A percentile compares a stretch with the other conserved stretches of the same genome.
Conservation (phyloP, 2,888 invertebrate species). For the Odontothrips loti region DNA sequence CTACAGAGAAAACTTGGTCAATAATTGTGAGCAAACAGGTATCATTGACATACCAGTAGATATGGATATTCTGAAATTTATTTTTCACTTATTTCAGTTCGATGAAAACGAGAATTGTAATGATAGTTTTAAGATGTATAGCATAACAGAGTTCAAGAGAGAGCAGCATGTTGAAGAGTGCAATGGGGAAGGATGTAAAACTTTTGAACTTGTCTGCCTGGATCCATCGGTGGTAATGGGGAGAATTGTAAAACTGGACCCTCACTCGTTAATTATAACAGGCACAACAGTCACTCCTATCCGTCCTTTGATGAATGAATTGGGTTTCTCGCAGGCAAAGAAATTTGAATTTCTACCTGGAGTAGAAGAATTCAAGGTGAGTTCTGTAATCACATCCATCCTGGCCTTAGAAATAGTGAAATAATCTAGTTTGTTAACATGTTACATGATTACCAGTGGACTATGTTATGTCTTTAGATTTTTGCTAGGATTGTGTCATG, state of each 20-base stretch:
- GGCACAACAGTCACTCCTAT: neutral
- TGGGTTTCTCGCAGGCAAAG: neutral
- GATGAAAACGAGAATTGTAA: neutral
- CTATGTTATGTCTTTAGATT: neutral
- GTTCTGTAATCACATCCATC: neutral
- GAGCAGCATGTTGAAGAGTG: neutral
- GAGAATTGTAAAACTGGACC: neutral
- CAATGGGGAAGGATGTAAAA: neutral
- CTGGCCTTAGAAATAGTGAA: neutral
- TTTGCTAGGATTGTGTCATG: constrained; percentile 8
- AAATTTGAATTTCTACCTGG: neutral
- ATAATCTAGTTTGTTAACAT: neutral
- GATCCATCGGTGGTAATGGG: neutral
- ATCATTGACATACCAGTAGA: neutral
- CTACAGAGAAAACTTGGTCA: neutral
- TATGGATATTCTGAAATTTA: neutral
- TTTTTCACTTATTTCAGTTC: neutral
- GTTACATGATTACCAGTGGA: neutral
- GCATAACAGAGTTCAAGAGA: neutral
- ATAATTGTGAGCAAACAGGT: neutral
- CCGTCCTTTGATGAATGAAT: neutral
- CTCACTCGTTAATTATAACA: neutral
- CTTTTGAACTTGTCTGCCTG: neutral
- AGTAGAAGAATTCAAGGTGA: neutral
- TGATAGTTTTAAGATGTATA: neutral